Evolutionary conservation across 2,797 vertebrate species (phyloP).

Genomic region (Scomberomorus guttatus): DNA sequence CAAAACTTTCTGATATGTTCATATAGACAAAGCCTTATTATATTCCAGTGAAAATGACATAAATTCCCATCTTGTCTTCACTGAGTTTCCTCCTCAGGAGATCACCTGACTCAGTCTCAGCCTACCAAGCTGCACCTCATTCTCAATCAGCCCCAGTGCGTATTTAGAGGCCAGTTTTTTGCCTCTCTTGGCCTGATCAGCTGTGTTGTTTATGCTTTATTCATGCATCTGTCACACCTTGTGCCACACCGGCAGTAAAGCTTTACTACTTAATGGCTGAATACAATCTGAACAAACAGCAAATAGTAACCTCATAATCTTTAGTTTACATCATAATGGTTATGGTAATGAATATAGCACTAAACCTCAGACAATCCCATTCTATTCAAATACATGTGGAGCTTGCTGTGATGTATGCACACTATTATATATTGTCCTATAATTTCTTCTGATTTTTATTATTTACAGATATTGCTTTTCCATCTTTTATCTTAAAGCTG

Average conservation of each 20-base stretch:
- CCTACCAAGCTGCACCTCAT: background rate
- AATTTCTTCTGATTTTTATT: conserved; percentile 30
- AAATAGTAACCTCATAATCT: conserved; percentile 7
- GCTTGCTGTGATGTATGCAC: conserved; percentile 9
- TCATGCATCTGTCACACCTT: background rate
- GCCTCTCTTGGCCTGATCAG: background rate
- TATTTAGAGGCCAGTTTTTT: background rate
- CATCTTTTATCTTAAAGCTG: conserved; percentile 47
- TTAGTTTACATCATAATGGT: background rate
- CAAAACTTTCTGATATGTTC: background rate
- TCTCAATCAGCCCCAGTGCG: background rate
- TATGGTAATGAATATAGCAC: conserved; percentile 40
- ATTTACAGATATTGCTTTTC: conserved; percentile 22
- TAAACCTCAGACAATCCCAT: conserved; percentile 10
- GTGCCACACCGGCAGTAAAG: background rate
- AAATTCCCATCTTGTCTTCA: background rate
- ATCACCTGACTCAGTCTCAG: background rate
- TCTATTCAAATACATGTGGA: conserved; percentile 20
- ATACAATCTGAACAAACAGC: conserved; percentile 22
- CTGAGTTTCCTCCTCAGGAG: background rate
- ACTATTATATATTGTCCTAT: conserved; percentile 15
- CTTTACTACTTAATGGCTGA: background rate
- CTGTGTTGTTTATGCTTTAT: background rate
- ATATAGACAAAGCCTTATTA: background rate
- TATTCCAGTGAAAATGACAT: background rate